Evolutionary conservation across 2,888 invertebrate genomes (phyloP).

Genomic region (Spilosoma lubricipeda): DNA sequence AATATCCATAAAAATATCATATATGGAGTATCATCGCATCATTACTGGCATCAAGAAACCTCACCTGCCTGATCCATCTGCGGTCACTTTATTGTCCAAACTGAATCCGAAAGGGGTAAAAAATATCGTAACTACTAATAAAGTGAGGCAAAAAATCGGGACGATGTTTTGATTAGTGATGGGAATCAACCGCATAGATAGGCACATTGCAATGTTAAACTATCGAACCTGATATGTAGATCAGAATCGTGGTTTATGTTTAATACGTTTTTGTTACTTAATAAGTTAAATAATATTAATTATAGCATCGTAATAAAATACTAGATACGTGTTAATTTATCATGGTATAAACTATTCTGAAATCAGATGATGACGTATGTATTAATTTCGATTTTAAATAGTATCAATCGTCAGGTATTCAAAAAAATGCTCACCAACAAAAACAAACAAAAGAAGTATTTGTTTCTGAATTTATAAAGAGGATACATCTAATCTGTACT

Average conservation of each 20-base stretch:
- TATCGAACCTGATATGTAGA: not conserved
- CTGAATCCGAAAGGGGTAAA: constrained; percentile 64
- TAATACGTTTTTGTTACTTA: not conserved
- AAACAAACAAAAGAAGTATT: too few relatives aligned
- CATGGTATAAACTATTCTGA: too few relatives aligned
- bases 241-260: not conserved
- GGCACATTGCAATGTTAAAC: not conserved
- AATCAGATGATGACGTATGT: not conserved
- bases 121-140: constrained; percentile 53
- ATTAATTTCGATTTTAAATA: not conserved
- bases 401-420: not conserved
- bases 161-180: constrained; percentile 35
- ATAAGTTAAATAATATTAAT: not conserved
- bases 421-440: not conserved
- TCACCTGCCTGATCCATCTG: constrained; percentile 79
- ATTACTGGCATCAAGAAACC: constrained; percentile 39
- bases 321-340: too few relatives aligned
- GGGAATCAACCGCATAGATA: constrained; percentile 23
- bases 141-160: constrained; percentile 43
- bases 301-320: not conserved
- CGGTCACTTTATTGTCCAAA: constrained; percentile 75
- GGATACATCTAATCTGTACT: not conserved
- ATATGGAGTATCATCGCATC: constrained; percentile 39
- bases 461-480: too few relatives aligned
- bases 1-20: constrained; percentile 52